Conservation (phyloP, 2,888 invertebrate genomes). For the Drosophila maculinotata region DNA sequence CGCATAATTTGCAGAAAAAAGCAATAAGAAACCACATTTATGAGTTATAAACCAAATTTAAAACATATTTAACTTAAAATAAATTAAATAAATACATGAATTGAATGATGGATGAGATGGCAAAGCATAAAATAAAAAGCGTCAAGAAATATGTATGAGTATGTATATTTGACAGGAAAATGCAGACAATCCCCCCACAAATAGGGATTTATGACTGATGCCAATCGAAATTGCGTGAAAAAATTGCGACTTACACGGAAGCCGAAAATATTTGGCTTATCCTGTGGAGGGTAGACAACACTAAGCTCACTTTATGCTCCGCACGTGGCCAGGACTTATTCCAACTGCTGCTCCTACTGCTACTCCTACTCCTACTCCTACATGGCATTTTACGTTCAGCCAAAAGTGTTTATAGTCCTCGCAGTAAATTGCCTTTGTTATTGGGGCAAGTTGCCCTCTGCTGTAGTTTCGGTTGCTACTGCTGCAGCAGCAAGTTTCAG, state of each 20-base stretch:
- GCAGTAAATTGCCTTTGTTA: conserved; percentile 39
- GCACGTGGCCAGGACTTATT: conserved; percentile 30
- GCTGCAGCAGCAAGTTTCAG: conserved; percentile 28
- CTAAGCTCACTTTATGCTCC: conserved; percentile 33
- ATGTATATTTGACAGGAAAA: conserved; percentile 3
- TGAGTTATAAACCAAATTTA: conserved; percentile 25
- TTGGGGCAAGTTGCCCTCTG: conserved; percentile 19
- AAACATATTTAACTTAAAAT: conserved; percentile 33
- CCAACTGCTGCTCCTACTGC: too few relatives aligned
- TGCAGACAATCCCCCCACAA: background rate
- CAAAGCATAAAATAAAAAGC: conserved; percentile 3
- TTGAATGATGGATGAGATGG: conserved; percentile 28
- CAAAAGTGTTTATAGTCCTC: conserved; percentile 44
- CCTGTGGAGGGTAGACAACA: background rate
- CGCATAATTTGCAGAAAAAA: conserved; percentile 66
- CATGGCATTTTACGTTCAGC: conserved; percentile 37
- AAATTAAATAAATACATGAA: conserved; percentile 22
- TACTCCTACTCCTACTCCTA: too few relatives aligned
- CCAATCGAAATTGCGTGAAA: conserved; percentile 17
- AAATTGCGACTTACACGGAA: conserved; percentile 1
- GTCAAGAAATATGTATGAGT: background rate
- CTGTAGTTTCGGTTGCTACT: background rate
- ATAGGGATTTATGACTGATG: conserved; percentile 12
- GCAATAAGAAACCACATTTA: conserved; percentile 23
- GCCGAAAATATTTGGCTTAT: conserved; percentile 14